phyloP scores from a whole-genome alignment of 2,888 invertebrate species.

The Lepidochitona cinerea region DNA sequence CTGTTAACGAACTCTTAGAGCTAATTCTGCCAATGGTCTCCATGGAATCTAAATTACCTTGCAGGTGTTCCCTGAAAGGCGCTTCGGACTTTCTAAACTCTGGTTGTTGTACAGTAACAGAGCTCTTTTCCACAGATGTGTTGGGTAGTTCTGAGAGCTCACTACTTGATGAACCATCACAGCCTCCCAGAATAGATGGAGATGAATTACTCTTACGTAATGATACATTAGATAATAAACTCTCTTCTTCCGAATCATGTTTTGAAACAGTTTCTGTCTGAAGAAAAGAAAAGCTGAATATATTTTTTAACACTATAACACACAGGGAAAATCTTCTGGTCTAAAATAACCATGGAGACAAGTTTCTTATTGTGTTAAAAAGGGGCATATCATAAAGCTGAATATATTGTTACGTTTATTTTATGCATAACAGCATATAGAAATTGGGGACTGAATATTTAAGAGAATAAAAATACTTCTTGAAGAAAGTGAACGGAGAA shows the following conservation, averaged over 20 bases:
- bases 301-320: too few species aligned
- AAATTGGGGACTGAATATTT: too few species aligned
- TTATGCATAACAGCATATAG: too few species aligned
- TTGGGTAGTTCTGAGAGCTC: background rate
- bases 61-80: background rate
- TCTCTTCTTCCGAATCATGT: background rate
- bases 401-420: too few species aligned
- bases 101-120: background rate
- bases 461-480: too few species aligned
- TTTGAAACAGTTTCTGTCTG: background rate
- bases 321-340: too few species aligned
- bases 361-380: too few species aligned
- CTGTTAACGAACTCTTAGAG: background rate
- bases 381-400: too few species aligned
- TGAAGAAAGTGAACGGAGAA: too few species aligned
- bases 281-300: background rate
- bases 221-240: background rate
- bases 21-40: background rate
- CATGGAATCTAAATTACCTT: background rate
- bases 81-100: background rate
- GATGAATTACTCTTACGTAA: slow-evolving; percentile 46
- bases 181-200: slow-evolving; percentile 45
- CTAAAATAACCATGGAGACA: too few species aligned
- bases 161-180: background rate
- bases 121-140: background rate